A percentile compares a stretch with the other conserved stretches of the same genome.
Evolutionary conservation across 2,888 invertebrate genomes (phyloP).

Genomic region (Uloborus plumipes): DNA sequence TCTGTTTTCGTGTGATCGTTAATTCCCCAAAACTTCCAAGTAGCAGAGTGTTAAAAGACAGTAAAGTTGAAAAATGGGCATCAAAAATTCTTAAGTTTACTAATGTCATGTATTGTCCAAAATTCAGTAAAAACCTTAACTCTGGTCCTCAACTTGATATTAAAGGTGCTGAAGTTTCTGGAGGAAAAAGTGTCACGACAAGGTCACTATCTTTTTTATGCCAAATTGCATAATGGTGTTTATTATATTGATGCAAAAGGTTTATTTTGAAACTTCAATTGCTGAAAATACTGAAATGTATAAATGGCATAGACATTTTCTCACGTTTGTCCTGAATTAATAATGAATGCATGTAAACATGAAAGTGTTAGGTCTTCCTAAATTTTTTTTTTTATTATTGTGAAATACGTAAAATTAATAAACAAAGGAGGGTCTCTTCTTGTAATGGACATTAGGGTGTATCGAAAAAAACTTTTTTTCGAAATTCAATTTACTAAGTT

Average conservation of each 20-base stretch:
- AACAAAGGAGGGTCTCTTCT: not conserved
- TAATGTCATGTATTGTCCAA: not conserved
- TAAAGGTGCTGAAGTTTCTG: not conserved
- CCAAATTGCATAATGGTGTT: not conserved
- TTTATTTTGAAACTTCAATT: not conserved
- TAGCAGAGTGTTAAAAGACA: no score
- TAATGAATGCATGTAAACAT: not conserved
- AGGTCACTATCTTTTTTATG: not conserved
- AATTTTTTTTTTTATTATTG: not conserved
- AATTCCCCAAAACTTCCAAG: no score
- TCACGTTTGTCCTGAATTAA: not conserved
- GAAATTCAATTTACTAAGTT: no score
- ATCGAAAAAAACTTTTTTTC: no score
- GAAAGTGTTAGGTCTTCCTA: not conserved
- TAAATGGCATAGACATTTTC: not conserved
- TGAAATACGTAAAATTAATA: slow-evolving; percentile 12
- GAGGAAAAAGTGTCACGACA: not conserved
- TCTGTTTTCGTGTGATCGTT: no score
- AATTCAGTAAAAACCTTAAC: not conserved
- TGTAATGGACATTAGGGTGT: no score
- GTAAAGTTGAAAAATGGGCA: not conserved
- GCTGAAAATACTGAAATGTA: not conserved
- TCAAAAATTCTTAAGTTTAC: not conserved
- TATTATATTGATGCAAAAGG: not conserved
- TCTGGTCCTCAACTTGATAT: not conserved